These are phyloP conservation scores for Rattus rattus DNA, from an alignment of 2,113 vertebrate species.

Conservation along the genomic window DNA sequence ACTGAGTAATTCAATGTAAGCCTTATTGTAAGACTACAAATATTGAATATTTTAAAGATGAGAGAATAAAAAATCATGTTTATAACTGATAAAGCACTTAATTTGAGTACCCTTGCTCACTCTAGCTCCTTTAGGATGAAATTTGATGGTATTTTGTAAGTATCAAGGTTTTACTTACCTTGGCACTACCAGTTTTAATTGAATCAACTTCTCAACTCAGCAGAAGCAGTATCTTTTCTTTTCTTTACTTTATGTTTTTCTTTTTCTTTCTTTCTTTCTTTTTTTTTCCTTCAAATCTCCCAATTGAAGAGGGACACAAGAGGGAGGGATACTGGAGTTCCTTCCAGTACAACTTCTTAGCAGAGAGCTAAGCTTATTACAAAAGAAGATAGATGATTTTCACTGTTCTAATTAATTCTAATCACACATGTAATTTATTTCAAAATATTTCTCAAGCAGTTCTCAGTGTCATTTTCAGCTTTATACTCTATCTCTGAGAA, in stretches of 20 bases:
- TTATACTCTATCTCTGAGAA: not conserved
- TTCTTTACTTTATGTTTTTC: not conserved
- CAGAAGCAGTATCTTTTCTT: not conserved
- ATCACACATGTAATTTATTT: slow-evolving; percentile 28
- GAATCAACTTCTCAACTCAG: not conserved
- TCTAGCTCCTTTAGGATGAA: not conserved
- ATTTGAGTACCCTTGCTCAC: not conserved
- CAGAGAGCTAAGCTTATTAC: not conserved
- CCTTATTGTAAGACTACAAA: not conserved
- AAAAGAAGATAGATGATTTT: slow-evolving; percentile 4
- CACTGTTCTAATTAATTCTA: not conserved
- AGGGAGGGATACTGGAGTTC: not conserved
- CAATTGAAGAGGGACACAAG: not conserved
- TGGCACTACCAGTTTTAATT: not conserved
- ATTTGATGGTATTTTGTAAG: not conserved
- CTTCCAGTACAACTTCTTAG: not conserved
- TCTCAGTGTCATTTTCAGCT: slow-evolving; percentile 20
- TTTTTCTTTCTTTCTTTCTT: too few species aligned
- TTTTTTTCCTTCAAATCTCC: not conserved
- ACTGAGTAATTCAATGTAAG: not conserved
- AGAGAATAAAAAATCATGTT: not conserved
- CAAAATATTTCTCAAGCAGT: slow-evolving; percentile 1
- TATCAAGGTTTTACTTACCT: not conserved
- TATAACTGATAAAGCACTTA: not conserved
- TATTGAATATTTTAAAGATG: not conserved